Base-by-base conservation (phyloP, 2,113 vertebrate species). In the Lutjanus erythropterus region DNA sequence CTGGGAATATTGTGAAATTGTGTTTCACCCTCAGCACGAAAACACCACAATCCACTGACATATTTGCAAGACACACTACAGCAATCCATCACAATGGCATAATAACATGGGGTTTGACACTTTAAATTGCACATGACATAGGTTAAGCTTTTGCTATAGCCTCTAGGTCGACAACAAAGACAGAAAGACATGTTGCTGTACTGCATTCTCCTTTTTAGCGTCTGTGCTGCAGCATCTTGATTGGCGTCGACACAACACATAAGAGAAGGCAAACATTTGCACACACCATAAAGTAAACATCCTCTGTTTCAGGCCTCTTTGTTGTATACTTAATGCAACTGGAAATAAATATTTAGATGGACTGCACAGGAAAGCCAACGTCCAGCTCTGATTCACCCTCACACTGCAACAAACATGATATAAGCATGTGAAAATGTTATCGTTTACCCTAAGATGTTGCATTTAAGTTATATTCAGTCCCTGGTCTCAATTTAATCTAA, bases 321-420 rank as follows among this genome's bases (percentile, higher is more conserved):
- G 7, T 29, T 52, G 71, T 29, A 41, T 50, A 41, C 23, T 23
- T 29, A 61, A 60, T 72, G 56, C 39, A 33, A 50, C 71, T 61
- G 31, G 29, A 21, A 39, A 29, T 35, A 75, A 75, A 75, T 66
- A 75, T 75, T 75, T 55, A 46, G 27, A 65, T 25, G 15, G 21
- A 66, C 14, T 25, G 23, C 39, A 46, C 1, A 12, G 2, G 21
- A 16, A 49, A 37, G 56, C 16, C 23, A 41, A n/a, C 18, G 15
- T 56, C 41, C 29, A 56, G 16, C 14, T 39, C 56, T 61, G 33
- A 1, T 46, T 56, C 35, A 7, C 47, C 64, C 4, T 56, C 35
- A 7, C 47, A 62, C 4, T 25, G 29, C 29, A 15, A 31, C 19
- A 23, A 39, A 25, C 46, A 39, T 39, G 33, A 27, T 23, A 25